A percentile compares a stretch with the other conserved stretches of the same genome.
phyloP scores from a whole-genome alignment of 1,140 invertebrate species.

The Apis mellifera region Amel_HAv3.1 CM009934.2:646001-646500 shows the following conservation, averaged over 20 bases:
- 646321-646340: conserved; percentile 19
- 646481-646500: not conserved
- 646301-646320: conserved; percentile 30
- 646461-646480: not conserved
- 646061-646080: not conserved
- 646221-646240: conserved; percentile 58
- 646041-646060: conserved; percentile 4
- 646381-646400: conserved; percentile 46
- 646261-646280: conserved; percentile 30
- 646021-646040: not conserved
- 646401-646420: not conserved
- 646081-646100: conserved; percentile 23
- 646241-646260: conserved; percentile 45
- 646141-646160: conserved; percentile 25
- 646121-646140: conserved; percentile 25
- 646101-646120: conserved; percentile 15
- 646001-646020: too few relatives aligned
- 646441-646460: not conserved
- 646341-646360: conserved; percentile 36
- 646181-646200: conserved; percentile 9
- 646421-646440: conserved; percentile 34
- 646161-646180: conserved; percentile 34
- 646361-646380: conserved; percentile 40
- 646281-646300: not conserved
- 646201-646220: conserved; percentile 59